Conservation (phyloP, 2,797 vertebrate genomes). For the Leontopithecus rosalia region DNA sequence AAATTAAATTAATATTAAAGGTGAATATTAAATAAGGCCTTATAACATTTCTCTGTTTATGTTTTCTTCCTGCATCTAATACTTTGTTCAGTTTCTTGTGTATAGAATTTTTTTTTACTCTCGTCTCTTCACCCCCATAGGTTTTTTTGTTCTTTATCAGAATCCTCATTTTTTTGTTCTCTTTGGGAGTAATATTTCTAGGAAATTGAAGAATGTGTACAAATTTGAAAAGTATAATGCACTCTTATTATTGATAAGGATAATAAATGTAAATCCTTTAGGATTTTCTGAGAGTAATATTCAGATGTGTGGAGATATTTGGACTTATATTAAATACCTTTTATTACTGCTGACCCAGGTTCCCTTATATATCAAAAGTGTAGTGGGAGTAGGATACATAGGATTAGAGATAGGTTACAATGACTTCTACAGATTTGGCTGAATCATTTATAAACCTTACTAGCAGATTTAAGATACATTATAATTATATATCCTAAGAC, state of each 20-base stretch:
- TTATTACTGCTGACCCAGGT: background rate
- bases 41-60: background rate
- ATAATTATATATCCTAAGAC: background rate
- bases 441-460: background rate
- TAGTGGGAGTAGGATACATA: background rate
- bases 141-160: background rate
- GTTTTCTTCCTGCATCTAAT: background rate
- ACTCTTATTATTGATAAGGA: background rate
- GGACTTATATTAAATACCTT: background rate
- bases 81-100: background rate
- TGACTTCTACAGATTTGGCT: background rate
- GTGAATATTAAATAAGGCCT: background rate
- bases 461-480: background rate
- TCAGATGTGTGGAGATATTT: background rate
- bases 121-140: background rate
- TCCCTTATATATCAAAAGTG: background rate
- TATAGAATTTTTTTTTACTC: background rate
- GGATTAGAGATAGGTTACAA: background rate
- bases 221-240: background rate
- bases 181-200: background rate
- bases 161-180: background rate
- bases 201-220: background rate
- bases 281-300: background rate
- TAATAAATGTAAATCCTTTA: background rate
- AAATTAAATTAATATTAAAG: conserved; percentile 5